Evolutionary conservation across 2,888 invertebrate genomes (phyloP).

Genomic region (Nemotelus pantherinus): DNA sequence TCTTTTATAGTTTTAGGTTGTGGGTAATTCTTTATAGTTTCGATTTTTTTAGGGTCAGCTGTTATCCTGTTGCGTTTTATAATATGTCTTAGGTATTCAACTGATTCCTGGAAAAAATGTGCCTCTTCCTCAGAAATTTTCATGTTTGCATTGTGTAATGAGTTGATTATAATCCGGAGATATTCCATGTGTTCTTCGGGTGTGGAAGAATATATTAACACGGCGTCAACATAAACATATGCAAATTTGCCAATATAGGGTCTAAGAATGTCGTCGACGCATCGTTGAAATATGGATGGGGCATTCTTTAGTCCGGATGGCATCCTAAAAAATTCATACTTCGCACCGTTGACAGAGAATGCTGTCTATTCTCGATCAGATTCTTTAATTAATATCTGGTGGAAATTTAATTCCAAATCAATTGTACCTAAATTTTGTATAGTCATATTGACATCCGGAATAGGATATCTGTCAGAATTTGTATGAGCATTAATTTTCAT

Average conservation of each 20-base stretch:
- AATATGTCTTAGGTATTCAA: conserved; percentile 47
- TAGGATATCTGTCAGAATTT: conserved; percentile 16
- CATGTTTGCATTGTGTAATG: conserved; percentile 49
- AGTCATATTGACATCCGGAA: conserved; percentile 18
- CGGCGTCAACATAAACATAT: conserved; percentile 41
- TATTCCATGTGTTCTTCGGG: conserved; percentile 45
- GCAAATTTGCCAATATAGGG: conserved; percentile 51
- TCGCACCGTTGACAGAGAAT: conserved; percentile 29
- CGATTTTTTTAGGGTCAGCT: conserved; percentile 48
- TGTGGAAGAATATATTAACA: conserved; percentile 51
- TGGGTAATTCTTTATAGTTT: conserved; percentile 51
- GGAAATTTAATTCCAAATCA: conserved; percentile 37
- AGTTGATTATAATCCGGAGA: conserved; percentile 43
- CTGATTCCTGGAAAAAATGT: conserved; percentile 18
- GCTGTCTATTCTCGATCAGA: conserved; percentile 26
- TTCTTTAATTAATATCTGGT: conserved; percentile 27
- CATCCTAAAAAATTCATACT: conserved; percentile 43
- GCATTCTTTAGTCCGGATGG: conserved; percentile 46
- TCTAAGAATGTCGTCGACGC: conserved; percentile 46
- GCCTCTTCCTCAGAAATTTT: conserved; percentile 53
- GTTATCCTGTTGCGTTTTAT: conserved; percentile 42
- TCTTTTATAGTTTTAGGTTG: conserved; percentile 51
- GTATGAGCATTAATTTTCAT: conserved; percentile 5
- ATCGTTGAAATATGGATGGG: conserved; percentile 46
- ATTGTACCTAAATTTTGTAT: conserved; percentile 9